Percentiles rank a stretch among this genome's conserved stretches.
Evolutionary conservation across 2,797 vertebrate species (phyloP).

Genomic region (Coranthus polyacanthus): DNA sequence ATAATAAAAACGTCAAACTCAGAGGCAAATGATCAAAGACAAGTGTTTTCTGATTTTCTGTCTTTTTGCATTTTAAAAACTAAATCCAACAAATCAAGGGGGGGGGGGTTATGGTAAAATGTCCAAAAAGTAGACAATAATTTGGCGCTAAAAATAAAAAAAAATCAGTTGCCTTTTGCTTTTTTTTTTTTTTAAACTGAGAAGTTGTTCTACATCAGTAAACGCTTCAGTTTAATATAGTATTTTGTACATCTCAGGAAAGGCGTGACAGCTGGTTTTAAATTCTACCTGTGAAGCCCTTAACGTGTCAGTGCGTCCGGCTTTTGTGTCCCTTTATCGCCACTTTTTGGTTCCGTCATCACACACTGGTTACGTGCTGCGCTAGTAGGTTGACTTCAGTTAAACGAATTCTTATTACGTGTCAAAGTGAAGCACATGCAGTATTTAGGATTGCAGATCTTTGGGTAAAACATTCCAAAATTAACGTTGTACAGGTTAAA

Average conservation of each 20-base stretch:
- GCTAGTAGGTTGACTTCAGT: constrained; percentile 32
- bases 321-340: constrained; percentile 42
- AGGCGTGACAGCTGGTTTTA: constrained; percentile 47
- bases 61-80: constrained; percentile 10
- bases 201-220: constrained; percentile 15
- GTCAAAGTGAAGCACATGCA: constrained; percentile 65
- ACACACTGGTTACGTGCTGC: constrained; percentile 35
- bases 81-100: neutral
- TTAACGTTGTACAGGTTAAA: constrained; percentile 59
- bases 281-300: constrained; percentile 36
- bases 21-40: no score
- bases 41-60: no score
- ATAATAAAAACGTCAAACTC: no score
- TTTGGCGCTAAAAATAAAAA: neutral
- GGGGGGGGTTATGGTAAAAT: neutral
- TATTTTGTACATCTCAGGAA: constrained; percentile 70
- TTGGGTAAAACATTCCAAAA: constrained; percentile 77
- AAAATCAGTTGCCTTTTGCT: neutral
- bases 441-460: constrained; percentile 51
- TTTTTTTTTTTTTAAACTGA: neutral
- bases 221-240: constrained; percentile 19
- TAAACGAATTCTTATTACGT: constrained; percentile 21
- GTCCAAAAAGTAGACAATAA: neutral
- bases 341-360: constrained; percentile 36
- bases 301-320: constrained; percentile 12